These are phyloP conservation scores for Ophion slaviceki DNA, from an alignment of 2,888 invertebrate genomes.

Conservation along the genomic window DNA sequence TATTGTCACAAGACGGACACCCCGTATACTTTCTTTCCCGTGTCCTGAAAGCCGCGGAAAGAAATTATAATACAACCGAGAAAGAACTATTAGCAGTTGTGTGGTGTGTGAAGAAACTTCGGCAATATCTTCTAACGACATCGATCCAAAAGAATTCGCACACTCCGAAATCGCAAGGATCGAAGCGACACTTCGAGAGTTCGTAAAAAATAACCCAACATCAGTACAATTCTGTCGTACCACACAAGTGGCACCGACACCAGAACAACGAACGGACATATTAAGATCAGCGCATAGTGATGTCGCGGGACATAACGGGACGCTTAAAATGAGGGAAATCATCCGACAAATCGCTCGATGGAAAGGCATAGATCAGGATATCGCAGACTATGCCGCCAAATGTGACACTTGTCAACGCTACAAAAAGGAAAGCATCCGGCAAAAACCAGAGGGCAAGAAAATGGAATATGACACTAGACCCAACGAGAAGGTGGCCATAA, in stretches of 20 bases:
- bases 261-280: slow-evolving; percentile 23
- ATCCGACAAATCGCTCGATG: slow-evolving; percentile 32
- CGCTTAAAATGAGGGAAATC: slow-evolving; percentile 17
- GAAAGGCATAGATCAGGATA: slow-evolving; percentile 40
- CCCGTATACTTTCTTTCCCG: slow-evolving; percentile 77
- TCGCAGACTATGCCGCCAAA: slow-evolving; percentile 31
- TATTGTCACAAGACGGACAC: slow-evolving; percentile 67
- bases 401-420: slow-evolving; percentile 35
- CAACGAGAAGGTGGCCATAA: background rate
- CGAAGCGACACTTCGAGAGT: slow-evolving; percentile 17
- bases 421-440: slow-evolving; percentile 24
- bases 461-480: slow-evolving; percentile 40
- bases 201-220: slow-evolving; percentile 16
- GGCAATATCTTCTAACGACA: slow-evolving; percentile 50
- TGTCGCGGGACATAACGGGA: slow-evolving; percentile 33
- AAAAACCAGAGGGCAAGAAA: slow-evolving; percentile 21
- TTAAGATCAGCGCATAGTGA: slow-evolving; percentile 31
- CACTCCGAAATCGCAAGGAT: slow-evolving; percentile 7
- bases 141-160: slow-evolving; percentile 30
- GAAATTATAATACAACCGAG: slow-evolving; percentile 39
- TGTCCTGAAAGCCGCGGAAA: slow-evolving; percentile 63
- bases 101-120: slow-evolving; percentile 58
- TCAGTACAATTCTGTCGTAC: slow-evolving; percentile 29
- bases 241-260: background rate
- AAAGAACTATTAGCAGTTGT: slow-evolving; percentile 44